A percentile compares a stretch with the other conserved stretches of the same genome.
Conservation (phyloP, 2,797 vertebrate species). For the Eidolon dupreanum region DNA sequence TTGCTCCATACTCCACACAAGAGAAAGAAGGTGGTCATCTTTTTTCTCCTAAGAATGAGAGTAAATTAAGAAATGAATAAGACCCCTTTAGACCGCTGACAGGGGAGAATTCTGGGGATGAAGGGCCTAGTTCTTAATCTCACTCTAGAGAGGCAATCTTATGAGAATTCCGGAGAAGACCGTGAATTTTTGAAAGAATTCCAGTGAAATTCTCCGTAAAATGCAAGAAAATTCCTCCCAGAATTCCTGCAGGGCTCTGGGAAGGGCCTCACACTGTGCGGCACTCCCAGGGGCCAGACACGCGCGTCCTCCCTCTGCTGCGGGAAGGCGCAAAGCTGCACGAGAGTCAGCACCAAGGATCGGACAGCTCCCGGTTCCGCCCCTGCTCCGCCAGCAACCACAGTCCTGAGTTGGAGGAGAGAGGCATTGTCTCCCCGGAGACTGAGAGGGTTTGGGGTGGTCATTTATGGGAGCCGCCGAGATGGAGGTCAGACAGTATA, state of each 20-base stretch:
- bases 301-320: rapidly evolving
- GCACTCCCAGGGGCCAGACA: neutral
- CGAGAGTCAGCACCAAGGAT: neutral
- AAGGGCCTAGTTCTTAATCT: neutral
- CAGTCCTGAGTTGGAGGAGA: rapidly evolving
- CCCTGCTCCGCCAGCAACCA: rapidly evolving
- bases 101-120: neutral
- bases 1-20: neutral
- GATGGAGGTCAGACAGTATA: neutral
- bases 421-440: neutral
- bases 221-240: neutral
- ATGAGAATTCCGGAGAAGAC: constrained; percentile 28
- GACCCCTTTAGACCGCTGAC: neutral
- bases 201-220: neutral
- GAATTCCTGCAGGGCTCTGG: neutral
- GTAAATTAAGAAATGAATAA: neutral
- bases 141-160: neutral
- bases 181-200: neutral
- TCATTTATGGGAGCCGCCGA: neutral
- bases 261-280: neutral
- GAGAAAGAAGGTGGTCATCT: neutral
- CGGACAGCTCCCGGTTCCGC: constrained; percentile 27
- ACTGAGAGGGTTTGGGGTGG: neutral
- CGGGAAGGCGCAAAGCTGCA: neutral
- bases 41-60: neutral